phyloP scores from a whole-genome alignment of 2,113 vertebrate species.

The Otis tarda region DNA sequence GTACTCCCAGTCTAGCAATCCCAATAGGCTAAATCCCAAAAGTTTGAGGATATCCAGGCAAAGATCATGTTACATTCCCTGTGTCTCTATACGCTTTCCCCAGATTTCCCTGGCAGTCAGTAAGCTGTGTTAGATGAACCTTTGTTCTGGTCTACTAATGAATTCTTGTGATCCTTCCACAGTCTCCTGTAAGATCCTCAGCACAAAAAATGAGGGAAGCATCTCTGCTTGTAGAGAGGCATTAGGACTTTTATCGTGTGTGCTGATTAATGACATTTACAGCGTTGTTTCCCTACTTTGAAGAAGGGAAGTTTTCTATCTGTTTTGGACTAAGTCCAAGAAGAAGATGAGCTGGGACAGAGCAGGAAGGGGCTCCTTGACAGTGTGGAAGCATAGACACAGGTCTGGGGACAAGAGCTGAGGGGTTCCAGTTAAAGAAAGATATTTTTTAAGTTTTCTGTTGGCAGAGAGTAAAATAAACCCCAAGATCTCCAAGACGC shows the following conservation, averaged over 20 bases:
- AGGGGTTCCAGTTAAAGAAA: not conserved
- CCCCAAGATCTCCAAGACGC: not conserved
- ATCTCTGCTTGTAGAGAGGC: not conserved
- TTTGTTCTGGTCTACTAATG: not conserved
- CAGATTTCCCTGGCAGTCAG: not conserved
- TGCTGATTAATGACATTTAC: not conserved
- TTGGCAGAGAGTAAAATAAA: not conserved
- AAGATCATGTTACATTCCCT: not conserved
- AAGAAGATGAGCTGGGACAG: not conserved
- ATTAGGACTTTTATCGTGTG: accelerated
- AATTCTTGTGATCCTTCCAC: not conserved
- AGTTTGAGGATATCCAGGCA: not conserved
- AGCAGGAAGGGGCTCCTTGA: not conserved
- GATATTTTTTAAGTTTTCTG: not conserved
- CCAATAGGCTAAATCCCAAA: not conserved
- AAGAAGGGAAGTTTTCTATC: not conserved
- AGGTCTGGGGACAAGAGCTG: not conserved
- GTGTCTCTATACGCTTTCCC: not conserved
- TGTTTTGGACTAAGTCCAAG: not conserved
- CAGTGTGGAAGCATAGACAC: not conserved
- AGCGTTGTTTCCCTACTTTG: accelerated
- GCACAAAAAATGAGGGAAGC: not conserved
- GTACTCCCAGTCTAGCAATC: not conserved
- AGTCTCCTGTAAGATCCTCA: not conserved
- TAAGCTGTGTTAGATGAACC: not conserved